Evolutionary conservation across 1,140 invertebrate genomes (phyloP).

Genomic region (Polypedilum pembai): DNA sequence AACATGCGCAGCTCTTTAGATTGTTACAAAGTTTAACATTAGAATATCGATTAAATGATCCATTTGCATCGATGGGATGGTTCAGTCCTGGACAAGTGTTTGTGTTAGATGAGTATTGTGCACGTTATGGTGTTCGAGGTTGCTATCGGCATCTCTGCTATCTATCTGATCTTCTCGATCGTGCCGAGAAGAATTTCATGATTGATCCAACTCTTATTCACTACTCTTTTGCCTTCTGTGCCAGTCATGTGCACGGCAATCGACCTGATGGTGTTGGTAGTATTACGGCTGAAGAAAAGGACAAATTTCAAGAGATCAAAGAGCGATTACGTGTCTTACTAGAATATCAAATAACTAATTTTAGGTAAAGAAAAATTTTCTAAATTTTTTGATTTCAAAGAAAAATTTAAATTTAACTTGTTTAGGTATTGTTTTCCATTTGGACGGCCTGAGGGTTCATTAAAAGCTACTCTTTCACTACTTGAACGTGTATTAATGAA

Average conservation of each 20-base stretch:
- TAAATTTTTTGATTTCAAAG: too few species aligned
- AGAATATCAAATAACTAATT: conserved; percentile 98
- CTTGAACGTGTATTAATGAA: conserved; percentile 98
- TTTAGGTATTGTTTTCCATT: conserved; percentile 94
- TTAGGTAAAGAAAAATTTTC: conserved; percentile 56
- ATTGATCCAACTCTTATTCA: conserved; percentile 98
- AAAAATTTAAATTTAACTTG: too few species aligned
- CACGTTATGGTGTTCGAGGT: conserved; percentile 91
- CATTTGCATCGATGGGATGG: conserved; percentile 97
- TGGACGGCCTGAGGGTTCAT: conserved; percentile 91
- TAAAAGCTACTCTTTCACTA: conserved; percentile 93
- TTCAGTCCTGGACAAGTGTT: conserved; percentile 98
- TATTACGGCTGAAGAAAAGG: conserved; percentile 94
- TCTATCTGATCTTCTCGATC: conserved; percentile 89
- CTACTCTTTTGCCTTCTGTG: conserved; percentile 98
- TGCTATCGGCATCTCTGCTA: conserved; percentile 96
- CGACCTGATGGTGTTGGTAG: conserved; percentile 98
- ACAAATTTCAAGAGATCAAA: conserved; percentile 96
- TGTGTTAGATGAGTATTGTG: conserved; percentile 97
- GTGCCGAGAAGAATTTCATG: conserved; percentile 85
- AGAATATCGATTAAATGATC: conserved; percentile 92
- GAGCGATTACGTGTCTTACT: conserved; percentile 85
- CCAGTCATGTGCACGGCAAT: conserved; percentile 96
- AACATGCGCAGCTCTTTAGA: conserved; percentile 88
- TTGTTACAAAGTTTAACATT: conserved; percentile 86